A percentile compares a stretch with the other conserved stretches of the same genome.
These are phyloP conservation scores for Clarias magur DNA, from an alignment of 2,113 vertebrate species.

Conservation along the genomic window DNA sequence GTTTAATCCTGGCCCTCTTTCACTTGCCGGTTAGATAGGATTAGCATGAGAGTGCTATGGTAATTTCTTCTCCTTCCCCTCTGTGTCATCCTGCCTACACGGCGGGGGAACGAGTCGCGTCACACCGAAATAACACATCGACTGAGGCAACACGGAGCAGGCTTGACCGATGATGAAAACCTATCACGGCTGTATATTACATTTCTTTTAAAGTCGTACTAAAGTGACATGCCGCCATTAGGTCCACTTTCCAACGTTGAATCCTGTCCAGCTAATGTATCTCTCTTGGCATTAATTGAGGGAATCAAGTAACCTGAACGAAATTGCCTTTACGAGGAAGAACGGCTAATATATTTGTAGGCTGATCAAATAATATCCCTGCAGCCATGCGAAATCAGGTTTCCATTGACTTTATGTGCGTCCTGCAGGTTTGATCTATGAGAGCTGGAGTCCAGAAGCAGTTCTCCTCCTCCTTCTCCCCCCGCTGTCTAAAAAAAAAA, in stretches of 20 bases:
- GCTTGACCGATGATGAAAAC: conserved; percentile 26
- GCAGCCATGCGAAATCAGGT: conserved; percentile 38
- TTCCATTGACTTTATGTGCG: conserved; percentile 31
- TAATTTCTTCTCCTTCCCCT: conserved; percentile 60
- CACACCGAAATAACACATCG: conserved; percentile 36
- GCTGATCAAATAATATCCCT: conserved; percentile 33
- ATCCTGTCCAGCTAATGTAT: conserved; percentile 1
- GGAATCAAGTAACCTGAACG: conserved; percentile 25
- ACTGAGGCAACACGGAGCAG: conserved; percentile 22
- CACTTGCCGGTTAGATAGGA: conserved; percentile 62
- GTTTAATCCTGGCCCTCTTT: conserved; percentile 64
- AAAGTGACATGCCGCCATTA: conserved; percentile 16
- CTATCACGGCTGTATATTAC: neutral
- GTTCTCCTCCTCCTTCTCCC: neutral
- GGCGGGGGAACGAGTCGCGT: conserved; percentile 36
- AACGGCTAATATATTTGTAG: conserved; percentile 22
- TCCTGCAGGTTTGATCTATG: conserved; percentile 43
- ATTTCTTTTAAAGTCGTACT: neutral
- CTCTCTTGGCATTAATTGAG: conserved; percentile 19
- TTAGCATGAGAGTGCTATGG: conserved; percentile 70
- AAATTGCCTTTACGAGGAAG: conserved; percentile 20
- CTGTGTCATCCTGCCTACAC: conserved; percentile 49
- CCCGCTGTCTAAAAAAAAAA: neutral
- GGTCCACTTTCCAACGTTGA: conserved; percentile 13
- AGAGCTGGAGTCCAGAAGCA: neutral